Evolutionary conservation across 2,113 vertebrate species (phyloP).

Genomic region (Setophaga kirtlandii): DNA sequence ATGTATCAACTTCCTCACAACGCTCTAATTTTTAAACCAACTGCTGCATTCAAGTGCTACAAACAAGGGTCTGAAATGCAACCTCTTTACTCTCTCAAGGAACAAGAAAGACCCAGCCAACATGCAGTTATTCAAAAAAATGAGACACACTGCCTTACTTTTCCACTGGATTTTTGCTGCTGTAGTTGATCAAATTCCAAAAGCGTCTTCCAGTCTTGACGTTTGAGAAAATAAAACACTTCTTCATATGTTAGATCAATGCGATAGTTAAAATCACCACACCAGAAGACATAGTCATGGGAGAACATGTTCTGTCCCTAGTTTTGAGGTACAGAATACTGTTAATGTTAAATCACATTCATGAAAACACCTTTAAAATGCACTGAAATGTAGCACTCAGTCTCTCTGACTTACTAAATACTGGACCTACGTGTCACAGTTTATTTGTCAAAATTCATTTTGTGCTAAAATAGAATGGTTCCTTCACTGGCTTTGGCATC

Average conservation of each 20-base stretch:
- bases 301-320: conserved; percentile 79
- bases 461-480: not conserved
- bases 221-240: conserved; percentile 82
- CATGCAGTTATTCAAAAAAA: not conserved
- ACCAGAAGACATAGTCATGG: conserved; percentile 85
- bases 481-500: not conserved
- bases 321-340: not conserved
- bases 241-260: conserved; percentile 81
- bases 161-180: conserved; percentile 79
- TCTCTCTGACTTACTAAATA: not conserved
- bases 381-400: not conserved
- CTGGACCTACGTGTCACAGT: not conserved
- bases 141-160: conserved; percentile 61
- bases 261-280: conserved; percentile 83
- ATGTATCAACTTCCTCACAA: accelerated
- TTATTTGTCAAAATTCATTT: not conserved
- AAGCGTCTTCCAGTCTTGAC: conserved; percentile 81
- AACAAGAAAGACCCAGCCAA: not conserved
- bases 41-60: not conserved
- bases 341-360: not conserved
- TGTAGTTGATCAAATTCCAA: conserved; percentile 81
- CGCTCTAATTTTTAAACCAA: not conserved
- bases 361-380: not conserved
- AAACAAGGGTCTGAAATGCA: not conserved
- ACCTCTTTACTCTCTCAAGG: not conserved